These are phyloP conservation scores for Apeltes quadracus DNA, from an alignment of 2,113 vertebrate species.

Conservation along the genomic window DNA sequence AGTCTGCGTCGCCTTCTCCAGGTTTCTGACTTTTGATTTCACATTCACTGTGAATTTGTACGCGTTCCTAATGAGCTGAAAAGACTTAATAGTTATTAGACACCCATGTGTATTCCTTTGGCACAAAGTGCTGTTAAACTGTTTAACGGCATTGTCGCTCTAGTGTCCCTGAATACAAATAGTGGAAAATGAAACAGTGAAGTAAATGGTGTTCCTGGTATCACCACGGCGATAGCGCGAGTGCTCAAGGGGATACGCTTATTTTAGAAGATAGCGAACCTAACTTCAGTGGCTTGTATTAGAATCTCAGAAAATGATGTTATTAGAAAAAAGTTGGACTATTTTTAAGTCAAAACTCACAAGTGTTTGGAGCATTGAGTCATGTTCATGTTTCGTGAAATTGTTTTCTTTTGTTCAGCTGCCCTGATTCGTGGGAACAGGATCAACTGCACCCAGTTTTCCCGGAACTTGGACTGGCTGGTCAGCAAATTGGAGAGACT, in stretches of 20 bases:
- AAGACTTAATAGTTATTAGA: slow-evolving; percentile 51
- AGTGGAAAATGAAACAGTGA: slow-evolving; percentile 48
- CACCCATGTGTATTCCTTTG: slow-evolving; percentile 54
- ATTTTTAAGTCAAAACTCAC: neutral
- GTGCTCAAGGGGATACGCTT: neutral
- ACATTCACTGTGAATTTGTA: slow-evolving; percentile 29
- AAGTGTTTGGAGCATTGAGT: neutral
- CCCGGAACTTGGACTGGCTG: slow-evolving; percentile 93
- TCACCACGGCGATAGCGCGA: slow-evolving; percentile 21
- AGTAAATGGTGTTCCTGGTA: slow-evolving; percentile 48
- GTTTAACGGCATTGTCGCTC: slow-evolving; percentile 54
- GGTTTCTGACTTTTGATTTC: slow-evolving; percentile 34
- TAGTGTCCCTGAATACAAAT: slow-evolving; percentile 51
- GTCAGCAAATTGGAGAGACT: slow-evolving; percentile 96
- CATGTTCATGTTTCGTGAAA: neutral
- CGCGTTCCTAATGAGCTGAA: slow-evolving; percentile 32
- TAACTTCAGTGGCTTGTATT: slow-evolving; percentile 16
- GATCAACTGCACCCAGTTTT: slow-evolving; percentile 96
- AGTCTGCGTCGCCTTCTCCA: slow-evolving; percentile 7
- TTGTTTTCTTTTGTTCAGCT: slow-evolving; percentile 75
- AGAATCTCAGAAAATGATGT: neutral
- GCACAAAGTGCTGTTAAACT: slow-evolving; percentile 52
- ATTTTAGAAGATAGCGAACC: neutral
- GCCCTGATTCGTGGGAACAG: slow-evolving; percentile 94
- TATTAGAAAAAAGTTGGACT: neutral